These are phyloP conservation scores for Drosophila kikkawai DNA, from an alignment of 1,140 invertebrate species.

Conservation along the genomic window DNA sequence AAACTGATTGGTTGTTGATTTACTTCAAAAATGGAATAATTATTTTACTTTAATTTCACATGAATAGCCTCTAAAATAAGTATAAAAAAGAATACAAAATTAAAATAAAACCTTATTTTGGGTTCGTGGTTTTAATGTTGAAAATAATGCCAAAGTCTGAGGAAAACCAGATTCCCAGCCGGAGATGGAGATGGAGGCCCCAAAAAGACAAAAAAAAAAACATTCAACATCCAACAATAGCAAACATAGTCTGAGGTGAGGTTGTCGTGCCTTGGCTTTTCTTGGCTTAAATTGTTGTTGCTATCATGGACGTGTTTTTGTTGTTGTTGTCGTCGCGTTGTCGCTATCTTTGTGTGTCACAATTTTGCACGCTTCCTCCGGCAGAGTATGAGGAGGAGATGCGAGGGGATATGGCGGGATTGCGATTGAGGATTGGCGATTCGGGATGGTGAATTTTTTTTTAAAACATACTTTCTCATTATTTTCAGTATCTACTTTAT, in stretches of 20 bases:
- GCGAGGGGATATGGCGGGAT: constrained; percentile 16
- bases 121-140: constrained; percentile 8
- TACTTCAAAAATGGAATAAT: not conserved
- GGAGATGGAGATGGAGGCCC: constrained; percentile 5
- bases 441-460: constrained; percentile 16
- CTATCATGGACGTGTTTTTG: constrained; percentile 12
- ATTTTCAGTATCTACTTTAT: too few relatives aligned
- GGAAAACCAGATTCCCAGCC: constrained; percentile 42
- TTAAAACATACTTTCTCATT: too few relatives aligned
- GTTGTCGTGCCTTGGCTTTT: constrained; percentile 47
- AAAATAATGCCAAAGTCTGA: constrained; percentile 1
- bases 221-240: constrained; percentile 41
- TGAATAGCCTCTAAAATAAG: not conserved
- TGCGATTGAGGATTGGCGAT: constrained; percentile 13
- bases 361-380: constrained; percentile 78
- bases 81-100: not conserved
- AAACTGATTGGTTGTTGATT: fast-evolving
- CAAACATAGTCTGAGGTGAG: constrained; percentile 46
- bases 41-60: not conserved
- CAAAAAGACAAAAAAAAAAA: constrained; percentile 29
- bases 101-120: constrained; percentile 1
- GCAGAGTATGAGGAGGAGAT: not conserved
- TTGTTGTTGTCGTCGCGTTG: constrained; percentile 49
- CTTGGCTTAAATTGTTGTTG: constrained; percentile 33
- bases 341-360: constrained; percentile 80